These are phyloP conservation scores for Clarias fuscus DNA, from an alignment of 2,797 vertebrate genomes.

Conservation along the genomic window DNA sequence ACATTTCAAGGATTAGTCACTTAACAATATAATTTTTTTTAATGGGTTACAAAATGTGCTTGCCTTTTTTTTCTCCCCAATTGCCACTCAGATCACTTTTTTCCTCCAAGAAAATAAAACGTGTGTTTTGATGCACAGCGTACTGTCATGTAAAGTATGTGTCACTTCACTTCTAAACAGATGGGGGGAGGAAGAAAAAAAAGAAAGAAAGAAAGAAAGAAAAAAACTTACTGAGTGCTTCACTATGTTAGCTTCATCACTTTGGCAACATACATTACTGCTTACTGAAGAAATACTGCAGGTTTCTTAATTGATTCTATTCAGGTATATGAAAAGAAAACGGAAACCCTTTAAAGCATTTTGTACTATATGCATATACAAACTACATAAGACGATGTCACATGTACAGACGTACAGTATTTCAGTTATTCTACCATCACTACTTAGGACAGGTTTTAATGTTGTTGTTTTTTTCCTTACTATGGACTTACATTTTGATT, in stretches of 20 bases:
- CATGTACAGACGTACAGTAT: conserved; percentile 16
- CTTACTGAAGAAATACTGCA: conserved; percentile 48
- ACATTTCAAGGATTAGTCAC: conserved; percentile 96
- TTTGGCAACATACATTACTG: conserved; percentile 60
- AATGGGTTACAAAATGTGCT: conserved; percentile 92
- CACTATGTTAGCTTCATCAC: conserved; percentile 65
- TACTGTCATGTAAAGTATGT: conserved; percentile 70
- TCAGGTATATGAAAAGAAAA: conserved; percentile 28
- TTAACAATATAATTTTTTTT: conserved; percentile 93
- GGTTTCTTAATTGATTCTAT: conserved; percentile 36
- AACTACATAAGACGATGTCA: conserved; percentile 27
- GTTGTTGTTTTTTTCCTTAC: not conserved
- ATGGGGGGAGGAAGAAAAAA: conserved; percentile 31
- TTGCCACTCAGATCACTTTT: conserved; percentile 71
- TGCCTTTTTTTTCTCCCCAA: conserved; percentile 67
- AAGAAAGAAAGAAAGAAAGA: no score
- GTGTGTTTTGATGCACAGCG: conserved; percentile 74
- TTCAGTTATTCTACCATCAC: conserved; percentile 27
- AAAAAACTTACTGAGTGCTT: conserved; percentile 61
- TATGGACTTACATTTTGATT: not conserved
- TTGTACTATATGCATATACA: conserved; percentile 10
- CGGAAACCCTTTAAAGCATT: conserved; percentile 11
- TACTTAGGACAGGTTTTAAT: not conserved
- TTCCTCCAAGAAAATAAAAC: conserved; percentile 78
- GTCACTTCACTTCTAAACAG: conserved; percentile 71